Conservation (phyloP, 64 coral and sea anemone genomes). For the Platygyra sinensis region DNA sequence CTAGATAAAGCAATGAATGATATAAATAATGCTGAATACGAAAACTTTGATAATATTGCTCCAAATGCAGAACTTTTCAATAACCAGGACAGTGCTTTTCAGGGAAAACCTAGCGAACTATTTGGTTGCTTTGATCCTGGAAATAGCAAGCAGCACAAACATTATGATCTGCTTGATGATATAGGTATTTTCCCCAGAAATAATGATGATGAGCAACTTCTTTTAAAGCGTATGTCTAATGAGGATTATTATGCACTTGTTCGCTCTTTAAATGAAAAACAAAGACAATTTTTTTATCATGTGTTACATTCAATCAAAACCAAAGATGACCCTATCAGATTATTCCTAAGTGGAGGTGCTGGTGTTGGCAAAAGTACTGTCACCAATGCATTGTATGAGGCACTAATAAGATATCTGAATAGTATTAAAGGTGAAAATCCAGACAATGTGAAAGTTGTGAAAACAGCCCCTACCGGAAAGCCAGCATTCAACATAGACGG, state of each 20-base stretch:
- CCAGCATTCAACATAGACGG: slow-evolving; percentile 20
- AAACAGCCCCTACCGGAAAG: slow-evolving; percentile 39
- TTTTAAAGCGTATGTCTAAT: slow-evolving; percentile 23
- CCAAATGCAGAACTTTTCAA: slow-evolving; percentile 42
- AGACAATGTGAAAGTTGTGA: slow-evolving; percentile 36
- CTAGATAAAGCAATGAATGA: slow-evolving; percentile 54
- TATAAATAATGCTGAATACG: slow-evolving; percentile 3
- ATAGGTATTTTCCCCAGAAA: slow-evolving; percentile 46
- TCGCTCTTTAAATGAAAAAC: not conserved
- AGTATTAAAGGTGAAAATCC: slow-evolving; percentile 13
- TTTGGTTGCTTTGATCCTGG: slow-evolving; percentile 54
- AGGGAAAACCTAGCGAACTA: slow-evolving; percentile 25
- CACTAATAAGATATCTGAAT: slow-evolving; percentile 11
- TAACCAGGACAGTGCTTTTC: not conserved
- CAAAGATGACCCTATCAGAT: slow-evolving; percentile 23
- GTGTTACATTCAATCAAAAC: slow-evolving; percentile 33
- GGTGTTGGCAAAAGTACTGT: slow-evolving; percentile 31
- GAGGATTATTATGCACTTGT: slow-evolving; percentile 26
- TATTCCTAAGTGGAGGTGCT: slow-evolving; percentile 37
- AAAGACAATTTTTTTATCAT: slow-evolving; percentile 14
- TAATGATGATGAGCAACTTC: slow-evolving; percentile 34
- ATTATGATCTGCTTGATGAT: slow-evolving; percentile 57
- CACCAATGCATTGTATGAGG: slow-evolving; percentile 43
- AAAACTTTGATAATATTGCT: slow-evolving; percentile 26
- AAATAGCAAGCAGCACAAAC: slow-evolving; percentile 20